Percentiles rank a stretch among this genome's conserved stretches.
Evolutionary conservation across 2,113 vertebrate genomes (phyloP).

Genomic region (Oceanites oceanicus): DNA sequence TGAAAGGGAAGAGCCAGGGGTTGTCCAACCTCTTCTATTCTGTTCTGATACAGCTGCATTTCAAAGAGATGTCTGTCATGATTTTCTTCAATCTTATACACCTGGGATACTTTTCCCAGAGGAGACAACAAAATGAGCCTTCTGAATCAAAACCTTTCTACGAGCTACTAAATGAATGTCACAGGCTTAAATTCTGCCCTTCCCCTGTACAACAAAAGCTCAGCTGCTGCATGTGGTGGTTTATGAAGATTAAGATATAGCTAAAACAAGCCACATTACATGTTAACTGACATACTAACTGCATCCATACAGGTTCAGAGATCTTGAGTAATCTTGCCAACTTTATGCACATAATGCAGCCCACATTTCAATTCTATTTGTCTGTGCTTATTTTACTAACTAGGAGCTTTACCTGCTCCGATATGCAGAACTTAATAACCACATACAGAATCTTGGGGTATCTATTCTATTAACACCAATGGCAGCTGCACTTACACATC

Average conservation of each 20-base stretch:
- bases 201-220: background rate
- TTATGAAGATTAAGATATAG: background rate
- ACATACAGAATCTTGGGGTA: background rate
- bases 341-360: background rate
- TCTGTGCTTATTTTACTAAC: background rate
- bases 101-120: background rate
- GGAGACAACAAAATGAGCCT: background rate
- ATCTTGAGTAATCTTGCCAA: background rate
- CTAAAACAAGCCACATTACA: background rate
- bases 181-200: background rate
- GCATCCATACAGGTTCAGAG: background rate
- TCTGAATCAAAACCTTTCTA: background rate
- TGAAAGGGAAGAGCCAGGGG: background rate
- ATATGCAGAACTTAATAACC: background rate
- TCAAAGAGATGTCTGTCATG: background rate
- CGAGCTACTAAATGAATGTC: background rate
- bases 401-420: background rate
- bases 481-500: background rate
- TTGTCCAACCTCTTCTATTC: background rate
- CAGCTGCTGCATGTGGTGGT: background rate
- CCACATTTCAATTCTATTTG: background rate
- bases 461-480: background rate
- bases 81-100: background rate
- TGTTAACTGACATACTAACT: background rate
- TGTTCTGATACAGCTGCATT: background rate